These are phyloP conservation scores for Gari tellinella DNA, from an alignment of 2,888 invertebrate species.

Conservation along the genomic window DNA sequence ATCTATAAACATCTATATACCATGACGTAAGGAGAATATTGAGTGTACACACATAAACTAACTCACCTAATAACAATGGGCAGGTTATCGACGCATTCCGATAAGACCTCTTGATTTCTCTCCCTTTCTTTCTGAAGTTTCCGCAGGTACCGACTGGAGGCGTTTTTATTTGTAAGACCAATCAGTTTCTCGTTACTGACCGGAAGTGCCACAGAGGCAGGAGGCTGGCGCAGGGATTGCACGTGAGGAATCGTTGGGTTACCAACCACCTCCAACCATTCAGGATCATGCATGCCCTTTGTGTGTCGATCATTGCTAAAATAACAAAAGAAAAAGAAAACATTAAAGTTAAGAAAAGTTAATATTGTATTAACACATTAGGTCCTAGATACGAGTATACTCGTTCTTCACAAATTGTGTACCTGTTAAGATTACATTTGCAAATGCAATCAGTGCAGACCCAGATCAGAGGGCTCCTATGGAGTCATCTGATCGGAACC, in stretches of 20 bases:
- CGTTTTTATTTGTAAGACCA: constrained; percentile 58
- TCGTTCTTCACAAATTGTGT: too few species aligned
- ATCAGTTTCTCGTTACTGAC: constrained; percentile 50
- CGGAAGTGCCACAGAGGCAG: constrained; percentile 58
- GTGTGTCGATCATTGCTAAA: constrained; percentile 61
- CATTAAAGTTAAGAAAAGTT: too few species aligned
- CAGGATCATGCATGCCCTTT: constrained; percentile 50
- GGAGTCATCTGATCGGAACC: too few species aligned
- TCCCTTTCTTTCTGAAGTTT: constrained; percentile 63
- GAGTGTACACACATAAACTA: too few species aligned
- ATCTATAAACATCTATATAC: neutral
- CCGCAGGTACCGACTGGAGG: constrained; percentile 57
- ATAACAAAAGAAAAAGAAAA: too few species aligned
- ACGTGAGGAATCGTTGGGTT: constrained; percentile 65
- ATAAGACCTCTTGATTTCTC: constrained; percentile 60
- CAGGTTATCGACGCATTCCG: constrained; percentile 60
- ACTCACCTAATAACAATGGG: constrained; percentile 66
- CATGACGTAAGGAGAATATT: neutral
- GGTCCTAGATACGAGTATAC: too few species aligned
- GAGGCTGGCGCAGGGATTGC: constrained; percentile 62
- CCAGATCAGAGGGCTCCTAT: too few species aligned
- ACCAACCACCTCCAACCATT: constrained; percentile 60
- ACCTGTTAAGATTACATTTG: too few species aligned
- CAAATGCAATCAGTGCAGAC: too few species aligned
- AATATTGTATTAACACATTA: too few species aligned